Base-by-base conservation (phyloP, 2,113 vertebrate genomes). In the Clarias macrocephalus region DNA sequence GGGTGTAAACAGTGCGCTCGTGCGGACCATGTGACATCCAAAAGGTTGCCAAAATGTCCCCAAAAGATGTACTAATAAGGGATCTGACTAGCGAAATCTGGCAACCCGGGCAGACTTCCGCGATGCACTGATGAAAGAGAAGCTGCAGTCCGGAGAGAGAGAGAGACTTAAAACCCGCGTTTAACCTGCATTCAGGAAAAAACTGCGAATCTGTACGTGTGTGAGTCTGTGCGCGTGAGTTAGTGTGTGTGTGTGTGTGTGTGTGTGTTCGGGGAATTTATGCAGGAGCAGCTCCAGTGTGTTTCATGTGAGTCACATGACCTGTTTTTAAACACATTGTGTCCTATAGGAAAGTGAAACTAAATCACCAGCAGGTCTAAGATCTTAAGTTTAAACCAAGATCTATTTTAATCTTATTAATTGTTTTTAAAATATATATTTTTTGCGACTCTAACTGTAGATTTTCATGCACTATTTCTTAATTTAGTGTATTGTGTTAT, bases 231-330 rank as follows among this genome's bases (percentile, higher is more conserved):
- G 66, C 18, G 66, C 7, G 28, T 33, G 66, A 33, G 33, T 8
- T 21, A 48, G 72, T 52, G 72, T 25, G 70, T 73, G 70, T 10
- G 8, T 48, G 33, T 54, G 72, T 75, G 42, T 76, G 73, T 52
- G 73, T 76, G 73, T 52, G 23, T 77, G 48, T 48, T 23, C 37
- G 1, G 19, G 21, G 42, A 11, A 23, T 77, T 37, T 33, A 60
- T 21, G 62, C 56, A n/a, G 28, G 33, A 62, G 30, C 59, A 37
- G 80, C 59, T 37, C 30, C 9, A 11, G 16, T 68, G 66, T 42
- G 42, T 7, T 54, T 76, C 60, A 86, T 65, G 85, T 86, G 62
- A 86, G 85, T 86, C 85, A 33, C 84, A 16, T 79, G 73, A 68
- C 12, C 81, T 68, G 42, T 54, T 60, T 59, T 59, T n/a, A 25